phyloP scores from a whole-genome alignment of 1,140 invertebrate genomes.

The Cepaea nemoralis region DNA sequence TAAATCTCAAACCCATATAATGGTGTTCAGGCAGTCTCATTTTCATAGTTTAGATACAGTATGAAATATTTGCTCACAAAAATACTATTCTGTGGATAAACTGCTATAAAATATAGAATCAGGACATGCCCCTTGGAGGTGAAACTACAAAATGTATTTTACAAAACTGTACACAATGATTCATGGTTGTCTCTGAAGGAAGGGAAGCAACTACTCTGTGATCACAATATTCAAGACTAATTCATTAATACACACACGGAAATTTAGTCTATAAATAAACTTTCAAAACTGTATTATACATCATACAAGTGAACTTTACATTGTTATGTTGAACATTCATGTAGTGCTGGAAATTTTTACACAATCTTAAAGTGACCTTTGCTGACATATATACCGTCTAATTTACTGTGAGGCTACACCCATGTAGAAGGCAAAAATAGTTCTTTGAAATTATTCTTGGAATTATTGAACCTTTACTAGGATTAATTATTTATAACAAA shows the following conservation, averaged over 20 bases:
- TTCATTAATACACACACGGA: not conserved
- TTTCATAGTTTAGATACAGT: not conserved
- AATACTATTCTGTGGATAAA: not conserved
- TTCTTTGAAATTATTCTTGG: too few species aligned
- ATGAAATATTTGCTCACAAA: not conserved
- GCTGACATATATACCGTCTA: not conserved
- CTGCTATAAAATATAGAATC: not conserved
- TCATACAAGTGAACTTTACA: not conserved
- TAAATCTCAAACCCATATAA: not conserved
- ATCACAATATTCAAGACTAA: not conserved
- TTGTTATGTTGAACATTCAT: not conserved
- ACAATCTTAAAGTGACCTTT: not conserved
- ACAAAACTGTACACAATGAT: not conserved
- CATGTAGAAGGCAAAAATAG: too few species aligned
- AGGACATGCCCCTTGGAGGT: not conserved
- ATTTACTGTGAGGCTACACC: not conserved
- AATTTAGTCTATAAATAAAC: not conserved
- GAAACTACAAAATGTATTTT: not conserved
- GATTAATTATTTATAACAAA: too few species aligned
- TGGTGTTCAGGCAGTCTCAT: not conserved
- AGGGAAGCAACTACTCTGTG: not conserved
- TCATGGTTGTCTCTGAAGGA: not conserved
- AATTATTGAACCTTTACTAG: too few species aligned
- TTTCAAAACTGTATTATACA: not conserved
- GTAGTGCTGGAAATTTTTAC: not conserved